These are phyloP conservation scores for Amphiprion clarkii DNA, from an alignment of 2,797 vertebrate genomes.

Conservation along the genomic window DNA sequence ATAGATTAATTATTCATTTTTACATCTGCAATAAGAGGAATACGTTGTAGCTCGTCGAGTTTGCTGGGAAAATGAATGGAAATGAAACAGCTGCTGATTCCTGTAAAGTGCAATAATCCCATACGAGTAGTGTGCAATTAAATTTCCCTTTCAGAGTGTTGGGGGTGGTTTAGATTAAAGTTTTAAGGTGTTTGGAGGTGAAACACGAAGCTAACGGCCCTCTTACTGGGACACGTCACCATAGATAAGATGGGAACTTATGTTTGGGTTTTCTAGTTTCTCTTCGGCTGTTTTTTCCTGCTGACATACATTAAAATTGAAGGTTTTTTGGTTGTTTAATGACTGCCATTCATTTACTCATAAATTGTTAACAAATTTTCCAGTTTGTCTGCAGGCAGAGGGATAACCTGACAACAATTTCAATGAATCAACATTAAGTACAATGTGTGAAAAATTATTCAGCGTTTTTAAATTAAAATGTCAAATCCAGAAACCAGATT, in stretches of 20 bases:
- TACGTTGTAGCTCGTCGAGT: background rate
- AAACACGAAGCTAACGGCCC: conserved; percentile 1
- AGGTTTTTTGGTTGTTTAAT: background rate
- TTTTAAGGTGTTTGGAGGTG: background rate
- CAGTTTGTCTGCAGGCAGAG: background rate
- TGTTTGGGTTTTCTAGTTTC: conserved; percentile 10
- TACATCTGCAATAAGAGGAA: background rate
- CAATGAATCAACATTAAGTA: background rate
- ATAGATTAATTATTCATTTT: background rate
- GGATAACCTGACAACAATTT: background rate
- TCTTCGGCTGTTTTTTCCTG: background rate
- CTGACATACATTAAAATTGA: no score
- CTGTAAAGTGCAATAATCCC: background rate
- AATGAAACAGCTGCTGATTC: background rate
- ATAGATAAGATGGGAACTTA: conserved; percentile 46
- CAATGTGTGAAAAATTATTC: background rate
- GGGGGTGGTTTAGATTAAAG: background rate
- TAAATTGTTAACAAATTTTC: background rate
- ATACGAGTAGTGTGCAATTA: background rate
- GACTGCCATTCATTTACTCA: background rate
- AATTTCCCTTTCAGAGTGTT: background rate
- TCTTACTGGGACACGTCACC: conserved; percentile 80
- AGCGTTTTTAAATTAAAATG: background rate
- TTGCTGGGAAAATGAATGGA: conserved; percentile 25
- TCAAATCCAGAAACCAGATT: no score